phyloP scores from a whole-genome alignment of 2,888 invertebrate species.

The Iselma pallidipennis region DNA sequence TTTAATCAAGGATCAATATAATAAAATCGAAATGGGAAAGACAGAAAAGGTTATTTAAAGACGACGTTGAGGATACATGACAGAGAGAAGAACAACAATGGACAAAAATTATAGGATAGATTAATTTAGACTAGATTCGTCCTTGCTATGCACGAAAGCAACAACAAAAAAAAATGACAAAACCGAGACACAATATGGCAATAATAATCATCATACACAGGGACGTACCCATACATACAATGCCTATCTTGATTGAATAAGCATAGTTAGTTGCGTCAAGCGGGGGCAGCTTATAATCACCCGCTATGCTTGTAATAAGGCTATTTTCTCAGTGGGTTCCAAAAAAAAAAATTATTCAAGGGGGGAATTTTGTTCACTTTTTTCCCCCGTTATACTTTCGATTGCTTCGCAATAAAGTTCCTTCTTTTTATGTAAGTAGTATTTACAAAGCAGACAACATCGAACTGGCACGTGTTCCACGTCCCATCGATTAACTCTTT shows the following conservation, averaged over 20 bases:
- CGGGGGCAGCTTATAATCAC: constrained; percentile 32
- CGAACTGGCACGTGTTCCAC: constrained; percentile 17
- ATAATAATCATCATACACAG: constrained; percentile 15
- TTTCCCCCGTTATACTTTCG: not conserved
- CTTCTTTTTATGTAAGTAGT: not conserved
- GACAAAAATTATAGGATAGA: too few relatives aligned
- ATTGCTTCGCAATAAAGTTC: not conserved
- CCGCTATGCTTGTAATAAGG: constrained; percentile 40
- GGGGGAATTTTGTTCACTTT: constrained; percentile 13
- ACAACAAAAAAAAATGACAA: not conserved
- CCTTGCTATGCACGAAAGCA: not conserved
- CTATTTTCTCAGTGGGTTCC: constrained; percentile 38
- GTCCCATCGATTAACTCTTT: not conserved
- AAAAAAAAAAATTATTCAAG: constrained; percentile 15
- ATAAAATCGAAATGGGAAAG: too few relatives aligned
- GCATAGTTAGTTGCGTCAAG: constrained; percentile 38
- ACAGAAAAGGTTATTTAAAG: too few relatives aligned
- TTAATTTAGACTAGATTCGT: too few relatives aligned
- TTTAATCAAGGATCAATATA: not conserved
- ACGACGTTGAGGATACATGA: too few relatives aligned
- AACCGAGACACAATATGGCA: constrained; percentile 33
- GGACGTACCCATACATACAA: constrained; percentile 15
- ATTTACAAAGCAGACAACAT: not conserved
- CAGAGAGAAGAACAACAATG: too few relatives aligned
- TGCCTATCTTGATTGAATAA: constrained; percentile 43